Evolutionary conservation across 2,888 invertebrate species (phyloP).

Genomic region (Cheiracanthium punctorium): DNA sequence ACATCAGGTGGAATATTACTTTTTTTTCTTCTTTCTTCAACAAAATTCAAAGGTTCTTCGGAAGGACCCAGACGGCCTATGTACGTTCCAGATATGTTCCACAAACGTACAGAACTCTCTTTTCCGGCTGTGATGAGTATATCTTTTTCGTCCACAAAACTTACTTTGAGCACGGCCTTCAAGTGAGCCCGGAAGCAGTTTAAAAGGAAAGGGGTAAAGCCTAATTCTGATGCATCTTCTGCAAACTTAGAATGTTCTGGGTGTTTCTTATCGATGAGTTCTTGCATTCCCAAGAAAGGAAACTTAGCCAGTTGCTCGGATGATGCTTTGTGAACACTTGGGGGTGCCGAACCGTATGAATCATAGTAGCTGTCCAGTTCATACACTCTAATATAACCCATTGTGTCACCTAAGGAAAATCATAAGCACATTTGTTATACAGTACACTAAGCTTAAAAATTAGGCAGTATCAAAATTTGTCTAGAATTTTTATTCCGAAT

Average conservation of each 20-base stretch:
- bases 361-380: constrained; percentile 48
- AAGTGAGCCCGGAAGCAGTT: constrained; percentile 85
- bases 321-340: background rate
- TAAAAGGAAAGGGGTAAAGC: constrained; percentile 80
- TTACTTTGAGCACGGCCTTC: constrained; percentile 82
- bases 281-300: constrained; percentile 34
- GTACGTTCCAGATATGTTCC: constrained; percentile 84
- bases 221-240: constrained; percentile 11
- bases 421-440: too few relatives aligned
- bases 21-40: constrained; percentile 77
- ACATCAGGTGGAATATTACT: constrained; percentile 85
- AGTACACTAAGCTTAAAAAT: too few relatives aligned
- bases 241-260: constrained; percentile 19
- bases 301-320: background rate
- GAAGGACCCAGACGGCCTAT: constrained; percentile 85
- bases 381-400: constrained; percentile 37
- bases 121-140: constrained; percentile 83
- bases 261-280: constrained; percentile 16
- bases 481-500: too few relatives aligned
- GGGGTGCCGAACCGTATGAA: constrained; percentile 5
- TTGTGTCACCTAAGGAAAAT: constrained; percentile 42
- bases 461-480: too few relatives aligned
- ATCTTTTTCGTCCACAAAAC: constrained; percentile 82
- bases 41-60: constrained; percentile 74
- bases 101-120: constrained; percentile 85